Conservation (phyloP, 2,113 vertebrate genomes). For the Austrofundulus limnaeus region DNA sequence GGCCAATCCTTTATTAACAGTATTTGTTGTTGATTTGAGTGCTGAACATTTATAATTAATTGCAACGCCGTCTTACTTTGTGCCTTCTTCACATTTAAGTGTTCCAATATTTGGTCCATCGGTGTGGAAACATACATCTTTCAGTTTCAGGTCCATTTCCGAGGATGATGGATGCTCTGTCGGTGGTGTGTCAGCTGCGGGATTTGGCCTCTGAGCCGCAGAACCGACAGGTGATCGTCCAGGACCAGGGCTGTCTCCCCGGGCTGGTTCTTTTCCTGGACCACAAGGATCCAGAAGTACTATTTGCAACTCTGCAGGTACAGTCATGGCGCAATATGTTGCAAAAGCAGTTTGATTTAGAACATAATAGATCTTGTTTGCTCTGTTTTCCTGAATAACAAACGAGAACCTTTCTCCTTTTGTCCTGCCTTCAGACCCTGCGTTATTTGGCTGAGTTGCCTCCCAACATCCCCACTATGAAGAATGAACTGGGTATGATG, state of each 20-base stretch:
- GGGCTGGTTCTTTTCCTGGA: conserved; percentile 81
- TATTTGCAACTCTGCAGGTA: conserved; percentile 77
- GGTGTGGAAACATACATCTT: not conserved
- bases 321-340: no score
- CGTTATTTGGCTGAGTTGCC: conserved; percentile 79
- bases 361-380: no score
- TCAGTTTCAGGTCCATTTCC: not conserved
- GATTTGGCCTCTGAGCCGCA: conserved; percentile 81
- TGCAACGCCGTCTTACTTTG: not conserved
- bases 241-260: conserved; percentile 80
- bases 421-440: conserved; percentile 62
- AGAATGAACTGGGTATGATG: conserved; percentile 81
- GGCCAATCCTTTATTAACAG: not conserved
- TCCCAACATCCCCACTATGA: conserved; percentile 74
- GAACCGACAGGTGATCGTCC: conserved; percentile 77
- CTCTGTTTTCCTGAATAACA: no score
- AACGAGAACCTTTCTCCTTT: no score
- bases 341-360: no score
- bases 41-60: not conserved
- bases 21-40: not conserved
- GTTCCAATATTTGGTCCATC: not conserved
- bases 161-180: conserved; percentile 76
- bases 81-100: not conserved
- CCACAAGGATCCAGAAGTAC: conserved; percentile 70
- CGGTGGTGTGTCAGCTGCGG: conserved; percentile 77